Conservation (phyloP, 1,140 invertebrate genomes). For the Cephus cinctus region DNA sequence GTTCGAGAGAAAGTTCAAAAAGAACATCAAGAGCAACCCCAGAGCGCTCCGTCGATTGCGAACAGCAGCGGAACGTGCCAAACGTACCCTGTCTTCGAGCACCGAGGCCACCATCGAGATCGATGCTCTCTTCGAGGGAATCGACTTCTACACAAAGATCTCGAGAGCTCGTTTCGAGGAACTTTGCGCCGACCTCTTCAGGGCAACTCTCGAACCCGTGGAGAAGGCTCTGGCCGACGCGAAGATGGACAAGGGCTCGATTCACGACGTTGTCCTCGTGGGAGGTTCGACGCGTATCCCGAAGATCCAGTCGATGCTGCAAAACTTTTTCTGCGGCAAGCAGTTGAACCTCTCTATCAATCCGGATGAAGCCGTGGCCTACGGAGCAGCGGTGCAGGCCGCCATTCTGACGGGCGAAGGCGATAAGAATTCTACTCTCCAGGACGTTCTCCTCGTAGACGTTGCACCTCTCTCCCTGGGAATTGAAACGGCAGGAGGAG, state of each 20-base stretch:
- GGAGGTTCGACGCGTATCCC: slow-evolving; percentile 69
- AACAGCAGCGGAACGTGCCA: slow-evolving; percentile 62
- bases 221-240: slow-evolving; percentile 68
- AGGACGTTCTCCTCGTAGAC: slow-evolving; percentile 59
- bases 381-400: slow-evolving; percentile 55
- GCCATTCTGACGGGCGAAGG: slow-evolving; percentile 51
- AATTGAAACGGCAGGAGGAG: slow-evolving; percentile 61
- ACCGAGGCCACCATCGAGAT: slow-evolving; percentile 57
- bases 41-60: slow-evolving; percentile 61
- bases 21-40: slow-evolving; percentile 51
- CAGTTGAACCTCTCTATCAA: slow-evolving; percentile 57
- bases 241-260: slow-evolving; percentile 65
- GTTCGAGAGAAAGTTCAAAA: slow-evolving; percentile 55
- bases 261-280: slow-evolving; percentile 71
- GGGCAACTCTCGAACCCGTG: slow-evolving; percentile 56
- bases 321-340: slow-evolving; percentile 56
- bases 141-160: slow-evolving; percentile 55
- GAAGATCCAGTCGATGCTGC: slow-evolving; percentile 56
- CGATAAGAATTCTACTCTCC: slow-evolving; percentile 40
- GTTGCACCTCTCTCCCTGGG: slow-evolving; percentile 63
- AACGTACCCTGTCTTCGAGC: slow-evolving; percentile 56
- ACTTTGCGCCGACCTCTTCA: slow-evolving; percentile 55
- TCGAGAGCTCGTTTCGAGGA: slow-evolving; percentile 55
- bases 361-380: slow-evolving; percentile 57
- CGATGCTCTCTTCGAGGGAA: slow-evolving; percentile 54